phyloP scores from a whole-genome alignment of 2,888 invertebrate species.

The Drymonia ruficornis region DNA sequence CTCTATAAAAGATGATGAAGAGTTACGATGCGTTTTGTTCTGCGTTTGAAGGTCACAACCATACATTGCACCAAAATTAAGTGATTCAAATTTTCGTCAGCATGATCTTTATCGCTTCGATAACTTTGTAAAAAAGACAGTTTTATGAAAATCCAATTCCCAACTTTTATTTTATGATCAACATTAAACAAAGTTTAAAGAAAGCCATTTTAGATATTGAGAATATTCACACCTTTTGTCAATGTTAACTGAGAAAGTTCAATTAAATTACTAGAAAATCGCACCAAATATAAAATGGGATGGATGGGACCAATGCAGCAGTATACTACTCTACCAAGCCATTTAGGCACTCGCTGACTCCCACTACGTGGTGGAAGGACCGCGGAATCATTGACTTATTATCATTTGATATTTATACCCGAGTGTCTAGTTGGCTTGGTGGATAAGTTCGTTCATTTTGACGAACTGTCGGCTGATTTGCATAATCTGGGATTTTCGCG shows the following conservation, averaged over 20 bases:
- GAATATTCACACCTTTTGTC: neutral
- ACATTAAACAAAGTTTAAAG: neutral
- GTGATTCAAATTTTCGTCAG: neutral
- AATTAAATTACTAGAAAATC: too few relatives aligned
- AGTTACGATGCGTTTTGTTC: too few relatives aligned
- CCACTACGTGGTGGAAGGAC: too few relatives aligned
- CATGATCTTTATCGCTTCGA: neutral
- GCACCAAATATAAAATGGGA: neutral
- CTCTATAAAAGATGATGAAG: too few relatives aligned
- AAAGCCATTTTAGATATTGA: neutral
- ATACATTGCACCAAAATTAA: too few relatives aligned
- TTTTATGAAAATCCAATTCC: slow-evolving; percentile 3
- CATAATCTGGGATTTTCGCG: slow-evolving; percentile 7
- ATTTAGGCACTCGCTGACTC: too few relatives aligned
- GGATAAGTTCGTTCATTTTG: neutral
- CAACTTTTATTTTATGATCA: neutral
- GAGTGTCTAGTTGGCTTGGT: too few relatives aligned
- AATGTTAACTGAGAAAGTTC: neutral
- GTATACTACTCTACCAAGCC: too few relatives aligned
- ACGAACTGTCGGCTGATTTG: slow-evolving; percentile 2
- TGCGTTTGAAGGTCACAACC: too few relatives aligned
- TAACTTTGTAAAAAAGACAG: neutral
- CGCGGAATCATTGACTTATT: too few relatives aligned
- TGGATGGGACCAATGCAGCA: too few relatives aligned
- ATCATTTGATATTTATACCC: too few relatives aligned